Base-by-base conservation (phyloP, 2,797 vertebrate species). In the Scyliorhinus canicula region DNA sequence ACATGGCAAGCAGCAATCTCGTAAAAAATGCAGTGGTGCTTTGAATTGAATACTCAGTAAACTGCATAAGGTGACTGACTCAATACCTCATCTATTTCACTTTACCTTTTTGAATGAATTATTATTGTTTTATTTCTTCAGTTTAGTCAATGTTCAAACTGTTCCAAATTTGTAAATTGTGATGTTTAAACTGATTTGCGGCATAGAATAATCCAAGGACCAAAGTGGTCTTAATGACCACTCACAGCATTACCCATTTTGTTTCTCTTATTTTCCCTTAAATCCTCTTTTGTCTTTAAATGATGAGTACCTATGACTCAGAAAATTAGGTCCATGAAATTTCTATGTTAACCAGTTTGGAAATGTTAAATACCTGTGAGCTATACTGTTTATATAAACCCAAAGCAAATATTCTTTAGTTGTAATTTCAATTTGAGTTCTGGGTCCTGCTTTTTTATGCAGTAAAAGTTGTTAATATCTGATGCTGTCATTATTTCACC, bases 1-100 rank as follows among this genome's bases (percentile, higher is more conserved):
- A 47, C 67, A 12, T 67, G 90, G 44, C 63, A 65, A 28, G 40
- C 67, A 74, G 65, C 31, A 74, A 71, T 94, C 44, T 94, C 47
- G 47, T 94, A 31, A 12, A n/a, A 94, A 71, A 94, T 93, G 91
- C 65, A 94, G 67, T 94, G 93, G 93, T 94, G 93, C 65, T 94
- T 71, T 74, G 71, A 52, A 94, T 94, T 50, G 65, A 71, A 71
- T 31, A 74, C 28, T 94, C 67, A 94, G 47, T 55, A 91, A 71
- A 71, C 65, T 69, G 93, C 67, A 71, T 94, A 35, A 94, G 44
- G 19, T 71, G 65, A 94, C 60, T 93, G 40, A 93, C 40, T 94
- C 28, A 35, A 55, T 74, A 69, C 93, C 93, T 93, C 65, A 93
- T 71, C 57, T 65, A 63, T 65, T 82, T 44, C 88, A 91, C 60